Evolutionary conservation across 2,113 vertebrate species (phyloP).

Genomic region (Corapipo altera): DNA sequence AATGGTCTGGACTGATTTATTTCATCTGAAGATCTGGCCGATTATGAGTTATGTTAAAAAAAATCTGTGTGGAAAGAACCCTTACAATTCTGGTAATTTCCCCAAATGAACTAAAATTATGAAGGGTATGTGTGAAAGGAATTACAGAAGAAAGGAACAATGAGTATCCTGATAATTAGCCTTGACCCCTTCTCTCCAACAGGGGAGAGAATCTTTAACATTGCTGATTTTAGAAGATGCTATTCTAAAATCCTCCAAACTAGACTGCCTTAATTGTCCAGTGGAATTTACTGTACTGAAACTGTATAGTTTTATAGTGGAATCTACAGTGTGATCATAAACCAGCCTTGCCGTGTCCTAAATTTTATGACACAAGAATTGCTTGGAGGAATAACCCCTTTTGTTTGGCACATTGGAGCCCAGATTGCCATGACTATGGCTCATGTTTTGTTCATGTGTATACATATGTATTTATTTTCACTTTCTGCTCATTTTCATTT

Average conservation of each 20-base stretch:
- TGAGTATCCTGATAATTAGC: background rate
- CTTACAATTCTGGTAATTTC: background rate
- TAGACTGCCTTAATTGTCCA: background rate
- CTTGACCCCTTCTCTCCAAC: background rate
- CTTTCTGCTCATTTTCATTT: constrained; percentile 46
- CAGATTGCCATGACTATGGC: constrained; percentile 33
- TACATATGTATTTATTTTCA: constrained; percentile 55
- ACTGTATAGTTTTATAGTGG: background rate
- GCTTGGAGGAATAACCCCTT: constrained; percentile 51
- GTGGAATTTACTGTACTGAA: background rate
- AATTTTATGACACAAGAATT: constrained; percentile 34
- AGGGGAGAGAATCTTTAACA: background rate
- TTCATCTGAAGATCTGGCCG: background rate
- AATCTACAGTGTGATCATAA: constrained; percentile 16
- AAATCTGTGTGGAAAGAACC: background rate
- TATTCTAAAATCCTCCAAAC: background rate
- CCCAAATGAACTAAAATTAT: background rate
- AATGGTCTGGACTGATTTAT: background rate
- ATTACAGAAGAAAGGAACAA: background rate
- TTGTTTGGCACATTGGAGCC: constrained; percentile 38
- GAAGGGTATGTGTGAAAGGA: background rate
- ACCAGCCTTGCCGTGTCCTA: constrained; percentile 35
- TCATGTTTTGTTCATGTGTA: constrained; percentile 54
- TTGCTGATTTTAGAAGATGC: background rate
- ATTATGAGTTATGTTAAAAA: background rate